These are phyloP conservation scores for Zoanthus sansibaricus DNA, from an alignment of 92 coral and sea anemone genomes.

Conservation along the genomic window DNA sequence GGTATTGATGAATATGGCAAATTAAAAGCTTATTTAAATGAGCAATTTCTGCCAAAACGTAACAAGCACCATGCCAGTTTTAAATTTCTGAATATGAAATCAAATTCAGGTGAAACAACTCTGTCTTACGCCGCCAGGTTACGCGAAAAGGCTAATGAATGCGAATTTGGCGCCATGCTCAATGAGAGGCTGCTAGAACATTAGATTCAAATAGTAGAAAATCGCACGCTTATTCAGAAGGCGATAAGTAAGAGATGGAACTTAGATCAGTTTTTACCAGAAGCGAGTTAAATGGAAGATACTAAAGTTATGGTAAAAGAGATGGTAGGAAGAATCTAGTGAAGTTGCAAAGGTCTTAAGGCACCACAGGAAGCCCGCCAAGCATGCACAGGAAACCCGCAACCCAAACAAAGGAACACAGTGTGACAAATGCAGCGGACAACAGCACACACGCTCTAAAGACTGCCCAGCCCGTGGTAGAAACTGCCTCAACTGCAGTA, in stretches of 20 bases:
- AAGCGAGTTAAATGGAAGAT: slow-evolving; percentile 57
- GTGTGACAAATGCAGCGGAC: slow-evolving; percentile 14
- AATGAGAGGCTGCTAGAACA: slow-evolving; percentile 18
- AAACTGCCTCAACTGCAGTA: slow-evolving; percentile 48
- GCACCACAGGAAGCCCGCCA: slow-evolving; percentile 23
- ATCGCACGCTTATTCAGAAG: slow-evolving; percentile 47
- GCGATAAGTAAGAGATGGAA: slow-evolving; percentile 61
- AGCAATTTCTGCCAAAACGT: slow-evolving; percentile 46
- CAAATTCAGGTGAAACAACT: slow-evolving; percentile 23
- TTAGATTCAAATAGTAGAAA: slow-evolving; percentile 21
- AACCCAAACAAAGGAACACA: slow-evolving; percentile 9
- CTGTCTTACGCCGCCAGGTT: slow-evolving; percentile 24
- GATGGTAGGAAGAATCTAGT: slow-evolving; percentile 6
- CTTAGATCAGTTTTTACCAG: slow-evolving; percentile 47
- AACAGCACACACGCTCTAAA: background rate
- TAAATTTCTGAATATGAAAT: background rate
- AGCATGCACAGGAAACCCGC: background rate
- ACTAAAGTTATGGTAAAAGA: slow-evolving; percentile 18
- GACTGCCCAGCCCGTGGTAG: slow-evolving; percentile 49
- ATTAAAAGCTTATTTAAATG: slow-evolving; percentile 47
- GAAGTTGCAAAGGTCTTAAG: background rate
- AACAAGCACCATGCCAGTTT: slow-evolving; percentile 43
- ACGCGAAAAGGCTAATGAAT: slow-evolving; percentile 40
- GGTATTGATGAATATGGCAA: slow-evolving; percentile 39
- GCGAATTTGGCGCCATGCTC: slow-evolving; percentile 37